Evolutionary conservation across 2,797 vertebrate genomes (phyloP).

Genomic region (Rallus crepitans): DNA sequence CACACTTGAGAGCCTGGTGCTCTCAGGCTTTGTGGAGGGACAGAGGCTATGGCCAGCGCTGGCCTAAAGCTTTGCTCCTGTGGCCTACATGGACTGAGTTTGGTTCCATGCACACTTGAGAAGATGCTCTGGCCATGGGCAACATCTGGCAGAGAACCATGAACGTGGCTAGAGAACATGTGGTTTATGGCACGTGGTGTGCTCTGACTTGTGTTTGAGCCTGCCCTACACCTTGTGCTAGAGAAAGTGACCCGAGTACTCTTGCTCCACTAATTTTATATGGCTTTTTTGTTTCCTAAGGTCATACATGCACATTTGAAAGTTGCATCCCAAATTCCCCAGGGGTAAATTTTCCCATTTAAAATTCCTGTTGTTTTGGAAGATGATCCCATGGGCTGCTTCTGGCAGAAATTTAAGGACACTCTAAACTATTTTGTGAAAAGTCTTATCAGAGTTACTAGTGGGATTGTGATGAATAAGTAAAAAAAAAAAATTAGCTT

Average conservation of each 20-base stretch:
- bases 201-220: not conserved
- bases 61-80: not conserved
- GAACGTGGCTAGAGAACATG: fast-evolving
- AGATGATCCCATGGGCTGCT: not conserved
- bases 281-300: not conserved
- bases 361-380: not conserved
- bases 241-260: not conserved
- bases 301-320: not conserved
- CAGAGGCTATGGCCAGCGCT: not conserved
- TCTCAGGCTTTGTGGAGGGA: not conserved
- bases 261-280: not conserved
- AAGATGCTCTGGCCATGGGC: not conserved
- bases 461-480: not conserved
- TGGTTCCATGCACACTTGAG: fast-evolving
- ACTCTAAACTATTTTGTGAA: not conserved
- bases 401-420: not conserved
- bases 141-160: not conserved
- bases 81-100: fast-evolving
- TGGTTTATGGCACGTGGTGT: fast-evolving
- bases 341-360: not conserved
- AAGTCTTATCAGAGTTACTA: not conserved
- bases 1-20: not conserved
- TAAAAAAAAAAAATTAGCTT: not conserved
- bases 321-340: not conserved
- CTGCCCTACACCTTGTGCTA: not conserved